These are phyloP conservation scores for Pogonognathellus flavescens DNA, from an alignment of 1,140 invertebrate genomes.

Conservation along the genomic window DNA sequence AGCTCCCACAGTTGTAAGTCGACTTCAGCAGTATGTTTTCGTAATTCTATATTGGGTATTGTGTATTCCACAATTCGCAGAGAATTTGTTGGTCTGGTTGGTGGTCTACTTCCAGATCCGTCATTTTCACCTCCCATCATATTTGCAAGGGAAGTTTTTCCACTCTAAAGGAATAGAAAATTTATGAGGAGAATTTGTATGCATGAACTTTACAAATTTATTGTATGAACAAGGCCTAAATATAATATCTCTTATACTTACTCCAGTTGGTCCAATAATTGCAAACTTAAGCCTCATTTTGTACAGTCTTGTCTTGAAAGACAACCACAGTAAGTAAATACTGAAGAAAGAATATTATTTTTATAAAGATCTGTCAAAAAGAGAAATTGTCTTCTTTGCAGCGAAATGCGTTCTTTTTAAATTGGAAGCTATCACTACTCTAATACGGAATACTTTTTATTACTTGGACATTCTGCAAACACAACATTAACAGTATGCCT, in stretches of 20 bases:
- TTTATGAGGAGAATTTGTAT: conserved; percentile 1
- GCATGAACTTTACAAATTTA: background rate
- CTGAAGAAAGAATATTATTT: no score
- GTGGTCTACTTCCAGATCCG: conserved; percentile 45
- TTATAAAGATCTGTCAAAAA: no score
- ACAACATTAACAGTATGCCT: no score
- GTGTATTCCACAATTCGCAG: conserved; percentile 64
- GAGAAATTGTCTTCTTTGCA: no score
- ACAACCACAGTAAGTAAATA: no score
- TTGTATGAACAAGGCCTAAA: no score
- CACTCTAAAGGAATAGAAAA: conserved; percentile 35
- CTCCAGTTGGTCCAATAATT: conserved; percentile 60
- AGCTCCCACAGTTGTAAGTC: conserved; percentile 66
- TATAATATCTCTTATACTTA: conserved; percentile 48
- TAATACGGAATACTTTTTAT: no score
- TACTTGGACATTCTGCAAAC: no score
- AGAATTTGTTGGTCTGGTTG: conserved; percentile 63
- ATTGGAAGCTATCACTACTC: no score
- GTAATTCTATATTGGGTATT: conserved; percentile 52
- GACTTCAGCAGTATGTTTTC: conserved; percentile 60
- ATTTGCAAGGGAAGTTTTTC: conserved; percentile 63
- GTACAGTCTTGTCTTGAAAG: background rate
- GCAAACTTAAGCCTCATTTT: conserved; percentile 64
- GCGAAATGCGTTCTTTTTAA: no score
- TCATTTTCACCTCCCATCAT: conserved; percentile 61